Evolutionary conservation across 2,888 invertebrate species (phyloP).

Genomic region (Brenthis hecate): DNA sequence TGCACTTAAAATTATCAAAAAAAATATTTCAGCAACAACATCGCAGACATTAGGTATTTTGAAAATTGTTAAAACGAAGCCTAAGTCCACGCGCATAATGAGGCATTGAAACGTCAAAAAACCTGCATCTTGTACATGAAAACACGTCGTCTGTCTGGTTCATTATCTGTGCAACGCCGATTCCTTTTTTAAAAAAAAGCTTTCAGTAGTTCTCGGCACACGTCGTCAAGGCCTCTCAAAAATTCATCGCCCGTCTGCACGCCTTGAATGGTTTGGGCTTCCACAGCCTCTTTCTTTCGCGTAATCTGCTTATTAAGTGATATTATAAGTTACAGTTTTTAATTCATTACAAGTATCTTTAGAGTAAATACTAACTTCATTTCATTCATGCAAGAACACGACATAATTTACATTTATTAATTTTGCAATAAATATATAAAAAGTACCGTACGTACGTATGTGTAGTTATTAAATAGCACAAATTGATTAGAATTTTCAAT

Average conservation of each 20-base stretch:
- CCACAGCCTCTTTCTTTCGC: slow-evolving; percentile 54
- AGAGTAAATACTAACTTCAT: background rate
- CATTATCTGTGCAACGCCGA: slow-evolving; percentile 65
- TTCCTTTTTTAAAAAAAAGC: slow-evolving; percentile 69
- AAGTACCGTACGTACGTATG: no score
- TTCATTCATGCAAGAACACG: background rate
- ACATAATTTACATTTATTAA: background rate
- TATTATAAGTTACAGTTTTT: slow-evolving; percentile 47
- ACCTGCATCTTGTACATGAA: slow-evolving; percentile 39
- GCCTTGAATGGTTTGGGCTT: slow-evolving; percentile 64
- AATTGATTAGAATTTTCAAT: no score
- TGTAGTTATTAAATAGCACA: no score
- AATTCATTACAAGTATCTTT: background rate
- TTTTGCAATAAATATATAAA: no score
- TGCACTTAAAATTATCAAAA: no score
- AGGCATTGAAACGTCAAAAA: slow-evolving; percentile 41
- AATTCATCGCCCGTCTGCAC: slow-evolving; percentile 80
- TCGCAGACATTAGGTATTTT: slow-evolving; percentile 2
- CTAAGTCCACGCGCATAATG: slow-evolving; percentile 22
- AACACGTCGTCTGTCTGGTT: slow-evolving; percentile 50
- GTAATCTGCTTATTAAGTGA: slow-evolving; percentile 78
- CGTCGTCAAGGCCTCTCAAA: slow-evolving; percentile 76
- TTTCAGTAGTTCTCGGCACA: slow-evolving; percentile 66
- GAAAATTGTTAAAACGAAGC: slow-evolving; percentile 19
- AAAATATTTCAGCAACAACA: background rate